Evolutionary conservation across 2,888 invertebrate species (phyloP), one percentile per base, ranked within the genome.

Genomic region (Netelia inedita): DNA sequence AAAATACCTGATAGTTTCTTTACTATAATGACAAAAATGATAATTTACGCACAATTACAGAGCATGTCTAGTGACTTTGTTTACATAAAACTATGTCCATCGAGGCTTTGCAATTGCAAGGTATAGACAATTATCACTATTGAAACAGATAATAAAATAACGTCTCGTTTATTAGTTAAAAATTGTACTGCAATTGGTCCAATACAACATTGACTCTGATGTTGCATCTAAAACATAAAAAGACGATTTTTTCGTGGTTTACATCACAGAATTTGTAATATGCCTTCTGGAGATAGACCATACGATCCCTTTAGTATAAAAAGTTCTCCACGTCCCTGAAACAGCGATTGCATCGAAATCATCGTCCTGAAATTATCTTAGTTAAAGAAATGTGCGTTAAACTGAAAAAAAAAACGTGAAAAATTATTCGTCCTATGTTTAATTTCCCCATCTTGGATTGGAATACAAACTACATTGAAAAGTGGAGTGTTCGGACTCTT

Each of bases 21-120:
- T 8, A 35, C 35, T 35, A 6, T 46, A 28, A 46, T 2, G 14
- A 66, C 21, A 21, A 11, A 69, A 69, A 50, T 21, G 14, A 50
- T 69, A 69, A 50, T 50, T 69, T 69, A 69, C 21, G 55, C 35
- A 46, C 53, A 55, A 71, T 71, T 55, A 55, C 28, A 46, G 11
- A n/a, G 23, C 53, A 23, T 28, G 69, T 21, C 28, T 53, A 35
- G 35, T 35, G 23, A 16, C 8, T 71, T 71, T 55, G n/a, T 16
- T 53, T 55, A 46, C 46, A 2, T 46, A 46, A 14, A 0, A 46
- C 10, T 14, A 2, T 14, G 46, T 11, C 14, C 46, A 46, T n/a
- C n/a, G n/a, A 46, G 11, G 46, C 14, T 46, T 14, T 14, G 46
- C 14, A 46, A 46, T 14, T 2, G 14, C 2, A 46, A 46, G 14